Evolutionary conservation across 2,113 vertebrate species (phyloP).

Genomic region (Formicarius rufipectus): DNA sequence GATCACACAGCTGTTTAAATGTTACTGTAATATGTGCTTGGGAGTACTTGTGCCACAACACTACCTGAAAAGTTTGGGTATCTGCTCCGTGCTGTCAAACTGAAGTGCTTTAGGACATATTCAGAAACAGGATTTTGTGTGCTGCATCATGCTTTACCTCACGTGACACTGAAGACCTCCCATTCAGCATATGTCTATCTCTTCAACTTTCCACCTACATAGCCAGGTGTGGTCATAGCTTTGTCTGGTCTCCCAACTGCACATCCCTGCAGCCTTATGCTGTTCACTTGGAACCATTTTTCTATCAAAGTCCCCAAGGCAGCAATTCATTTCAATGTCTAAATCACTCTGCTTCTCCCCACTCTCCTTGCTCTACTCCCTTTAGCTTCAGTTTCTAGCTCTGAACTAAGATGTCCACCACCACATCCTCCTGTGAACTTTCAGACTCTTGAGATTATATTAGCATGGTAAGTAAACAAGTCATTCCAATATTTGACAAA

Average conservation of each 20-base stretch:
- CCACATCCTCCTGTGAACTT: background rate
- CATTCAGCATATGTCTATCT: background rate
- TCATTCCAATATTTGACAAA: background rate
- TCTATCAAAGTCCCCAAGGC: fast-evolving
- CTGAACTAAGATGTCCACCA: background rate
- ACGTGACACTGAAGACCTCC: background rate
- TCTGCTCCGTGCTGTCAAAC: background rate
- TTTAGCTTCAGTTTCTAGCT: background rate
- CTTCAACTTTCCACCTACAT: background rate
- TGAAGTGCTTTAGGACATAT: background rate
- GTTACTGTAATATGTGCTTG: background rate
- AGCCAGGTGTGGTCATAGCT: background rate
- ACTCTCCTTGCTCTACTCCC: background rate
- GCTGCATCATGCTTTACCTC: background rate
- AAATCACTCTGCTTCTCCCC: background rate
- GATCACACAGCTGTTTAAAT: background rate
- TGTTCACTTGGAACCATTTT: background rate
- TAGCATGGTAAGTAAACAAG: background rate
- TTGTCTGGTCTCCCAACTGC: background rate
- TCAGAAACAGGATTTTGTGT: background rate
- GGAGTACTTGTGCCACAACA: background rate
- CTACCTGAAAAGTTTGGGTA: background rate
- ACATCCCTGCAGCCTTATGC: background rate
- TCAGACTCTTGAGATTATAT: background rate
- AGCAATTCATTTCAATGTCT: background rate